Evolutionary conservation across 2,888 invertebrate species (phyloP).

Genomic region (Cyclophora punctaria): DNA sequence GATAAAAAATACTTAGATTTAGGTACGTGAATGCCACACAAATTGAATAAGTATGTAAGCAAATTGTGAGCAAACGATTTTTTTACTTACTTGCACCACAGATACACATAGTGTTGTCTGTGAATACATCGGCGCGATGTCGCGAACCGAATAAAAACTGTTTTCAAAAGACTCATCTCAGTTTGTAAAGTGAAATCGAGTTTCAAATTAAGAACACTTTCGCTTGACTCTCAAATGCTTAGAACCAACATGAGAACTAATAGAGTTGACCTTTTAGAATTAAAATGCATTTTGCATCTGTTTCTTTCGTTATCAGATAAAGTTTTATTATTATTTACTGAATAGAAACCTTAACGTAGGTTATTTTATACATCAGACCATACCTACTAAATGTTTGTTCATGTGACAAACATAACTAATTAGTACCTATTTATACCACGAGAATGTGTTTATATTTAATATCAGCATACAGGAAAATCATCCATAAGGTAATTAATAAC

Average conservation of each 20-base stretch:
- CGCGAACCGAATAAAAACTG: background rate
- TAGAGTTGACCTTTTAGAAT: constrained; percentile 3
- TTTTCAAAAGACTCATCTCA: constrained; percentile 7
- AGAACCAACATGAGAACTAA: constrained; percentile 4
- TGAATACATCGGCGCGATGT: constrained; percentile 1
- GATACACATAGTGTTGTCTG: constrained; percentile 1
- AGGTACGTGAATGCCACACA: background rate
- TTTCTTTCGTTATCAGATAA: too few species aligned
- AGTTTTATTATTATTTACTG: too few species aligned
- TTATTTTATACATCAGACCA: too few species aligned
- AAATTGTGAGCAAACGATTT: background rate
- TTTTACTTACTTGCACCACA: background rate
- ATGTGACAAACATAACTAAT: too few species aligned
- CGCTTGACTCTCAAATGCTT: constrained; percentile 2
- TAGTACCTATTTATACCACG: too few species aligned
- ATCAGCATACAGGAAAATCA: too few species aligned
- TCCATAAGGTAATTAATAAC: too few species aligned
- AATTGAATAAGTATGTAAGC: too few species aligned
- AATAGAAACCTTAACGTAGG: too few species aligned
- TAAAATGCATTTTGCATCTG: background rate
- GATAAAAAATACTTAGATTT: background rate
- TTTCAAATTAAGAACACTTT: constrained; percentile 14
- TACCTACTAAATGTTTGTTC: too few species aligned
- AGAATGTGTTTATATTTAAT: too few species aligned
- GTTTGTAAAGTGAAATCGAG: constrained; percentile 9